Evolutionary conservation across 2,113 vertebrate species (phyloP).

Genomic region (Pelvicachromis taeniatus): DNA sequence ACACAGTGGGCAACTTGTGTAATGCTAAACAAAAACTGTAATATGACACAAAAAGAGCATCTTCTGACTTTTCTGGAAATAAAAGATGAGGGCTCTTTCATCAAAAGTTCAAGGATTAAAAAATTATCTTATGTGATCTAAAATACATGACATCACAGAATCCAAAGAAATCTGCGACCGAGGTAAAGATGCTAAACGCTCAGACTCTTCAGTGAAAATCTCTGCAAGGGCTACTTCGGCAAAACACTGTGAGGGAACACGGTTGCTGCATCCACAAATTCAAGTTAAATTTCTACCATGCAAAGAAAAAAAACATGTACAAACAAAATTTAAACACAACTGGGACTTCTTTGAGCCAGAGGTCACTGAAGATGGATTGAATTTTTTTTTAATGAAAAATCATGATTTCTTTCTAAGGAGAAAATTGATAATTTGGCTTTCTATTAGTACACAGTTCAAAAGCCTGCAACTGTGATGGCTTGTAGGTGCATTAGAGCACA

Average conservation of each 20-base stretch:
- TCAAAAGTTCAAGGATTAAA: not conserved
- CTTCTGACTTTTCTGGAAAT: not conserved
- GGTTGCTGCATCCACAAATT: not conserved
- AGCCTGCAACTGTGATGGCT: not conserved
- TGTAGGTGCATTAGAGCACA: not conserved
- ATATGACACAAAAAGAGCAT: not conserved
- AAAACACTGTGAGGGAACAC: not conserved
- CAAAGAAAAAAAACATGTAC: rapidly evolving
- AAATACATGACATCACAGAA: not conserved
- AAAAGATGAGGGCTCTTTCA: not conserved
- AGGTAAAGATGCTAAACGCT: not conserved
- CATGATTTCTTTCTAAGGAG: not conserved
- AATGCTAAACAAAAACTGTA: not conserved
- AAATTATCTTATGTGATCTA: not conserved
- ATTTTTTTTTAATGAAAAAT: not conserved
- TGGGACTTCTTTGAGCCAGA: not conserved
- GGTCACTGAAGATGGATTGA: not conserved
- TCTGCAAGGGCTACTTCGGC: not conserved
- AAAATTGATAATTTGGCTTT: not conserved
- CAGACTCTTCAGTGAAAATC: not conserved
- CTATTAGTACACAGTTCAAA: not conserved
- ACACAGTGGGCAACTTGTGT: not conserved
- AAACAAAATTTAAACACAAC: not conserved
- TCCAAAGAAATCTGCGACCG: not conserved
- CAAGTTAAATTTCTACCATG: not conserved